phyloP scores from a whole-genome alignment of 2,888 invertebrate species.

The Dascillus cervinus region DNA sequence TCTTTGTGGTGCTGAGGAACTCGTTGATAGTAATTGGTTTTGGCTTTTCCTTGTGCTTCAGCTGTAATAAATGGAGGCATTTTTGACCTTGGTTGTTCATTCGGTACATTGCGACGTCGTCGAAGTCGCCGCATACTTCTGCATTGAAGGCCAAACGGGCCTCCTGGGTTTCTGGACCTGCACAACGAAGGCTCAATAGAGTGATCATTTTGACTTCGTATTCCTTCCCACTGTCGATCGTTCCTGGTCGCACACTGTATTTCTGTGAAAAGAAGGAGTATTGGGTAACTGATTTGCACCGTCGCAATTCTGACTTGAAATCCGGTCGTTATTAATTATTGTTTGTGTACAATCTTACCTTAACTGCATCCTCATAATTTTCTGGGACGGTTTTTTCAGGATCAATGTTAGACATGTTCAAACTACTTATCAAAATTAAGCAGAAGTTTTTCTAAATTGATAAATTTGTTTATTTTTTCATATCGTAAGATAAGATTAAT shows the following conservation, averaged over 20 bases:
- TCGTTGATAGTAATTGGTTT: slow-evolving; percentile 1
- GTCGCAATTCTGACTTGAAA: too few relatives aligned
- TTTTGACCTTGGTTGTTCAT: too few relatives aligned
- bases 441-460: too few relatives aligned
- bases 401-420: too few relatives aligned
- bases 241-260: slow-evolving; percentile 4
- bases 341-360: too few relatives aligned
- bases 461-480: too few relatives aligned
- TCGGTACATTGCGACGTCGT: slow-evolving; percentile 4
- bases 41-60: slow-evolving; percentile 5
- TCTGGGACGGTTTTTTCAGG: too few relatives aligned
- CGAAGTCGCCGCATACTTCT: slow-evolving; percentile 2
- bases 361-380: too few relatives aligned
- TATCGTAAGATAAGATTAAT: too few relatives aligned
- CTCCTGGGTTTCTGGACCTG: neutral
- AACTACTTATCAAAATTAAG: too few relatives aligned
- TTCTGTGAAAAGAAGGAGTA: slow-evolving; percentile 3
- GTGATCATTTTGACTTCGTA: slow-evolving; percentile 5
- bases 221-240: slow-evolving; percentile 1
- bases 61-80: slow-evolving; percentile 2
- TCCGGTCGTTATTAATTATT: too few relatives aligned
- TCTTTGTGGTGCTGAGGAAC: neutral
- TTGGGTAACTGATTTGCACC: too few relatives aligned
- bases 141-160: slow-evolving; percentile 3
- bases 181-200: slow-evolving; percentile 1